Conservation (phyloP, 2,797 vertebrate genomes). For the Clarias fuscus region DNA sequence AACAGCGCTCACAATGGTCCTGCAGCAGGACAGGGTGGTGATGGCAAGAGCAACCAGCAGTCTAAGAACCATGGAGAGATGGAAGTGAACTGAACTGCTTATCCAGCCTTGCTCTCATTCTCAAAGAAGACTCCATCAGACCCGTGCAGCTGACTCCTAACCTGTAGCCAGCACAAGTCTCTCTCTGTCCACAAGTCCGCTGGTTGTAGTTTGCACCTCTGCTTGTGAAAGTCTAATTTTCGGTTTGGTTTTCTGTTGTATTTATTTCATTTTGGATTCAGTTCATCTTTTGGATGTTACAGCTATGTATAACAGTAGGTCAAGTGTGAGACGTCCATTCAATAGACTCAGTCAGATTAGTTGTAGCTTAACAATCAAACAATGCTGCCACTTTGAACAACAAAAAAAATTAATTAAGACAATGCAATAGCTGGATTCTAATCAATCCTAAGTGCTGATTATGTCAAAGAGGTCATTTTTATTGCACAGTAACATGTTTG, state of each 20-base stretch:
- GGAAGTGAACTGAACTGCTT: conserved; percentile 87
- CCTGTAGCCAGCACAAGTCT: conserved; percentile 59
- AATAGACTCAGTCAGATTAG: conserved; percentile 62
- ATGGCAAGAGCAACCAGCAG: conserved; percentile 77
- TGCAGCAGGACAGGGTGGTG: conserved; percentile 71
- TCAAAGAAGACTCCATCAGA: conserved; percentile 37
- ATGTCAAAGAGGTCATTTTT: conserved; percentile 53
- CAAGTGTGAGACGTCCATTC: conserved; percentile 56
- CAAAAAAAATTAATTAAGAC: conserved; percentile 51
- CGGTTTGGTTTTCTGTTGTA: conserved; percentile 54
- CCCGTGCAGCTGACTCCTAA: conserved; percentile 54
- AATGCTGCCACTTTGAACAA: conserved; percentile 57
- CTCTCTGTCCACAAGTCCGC: conserved; percentile 58
- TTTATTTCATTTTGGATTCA: conserved; percentile 29
- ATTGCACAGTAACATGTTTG: conserved; percentile 52
- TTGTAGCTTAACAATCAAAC: conserved; percentile 63
- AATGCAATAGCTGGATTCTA: conserved; percentile 60
- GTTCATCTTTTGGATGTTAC: conserved; percentile 61
- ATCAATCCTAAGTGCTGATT: conserved; percentile 53
- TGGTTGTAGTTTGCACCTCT: conserved; percentile 59
- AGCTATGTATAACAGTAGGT: conserved; percentile 63
- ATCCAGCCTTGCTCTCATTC: conserved; percentile 49
- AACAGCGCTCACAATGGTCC: conserved; percentile 80
- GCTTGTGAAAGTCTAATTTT: conserved; percentile 58
- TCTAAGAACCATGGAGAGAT: conserved; percentile 84